A percentile compares a stretch with the other conserved stretches of the same genome.
phyloP scores from a whole-genome alignment of 2,888 invertebrate species.

The Caenorhabditis sulstoni region DNA sequence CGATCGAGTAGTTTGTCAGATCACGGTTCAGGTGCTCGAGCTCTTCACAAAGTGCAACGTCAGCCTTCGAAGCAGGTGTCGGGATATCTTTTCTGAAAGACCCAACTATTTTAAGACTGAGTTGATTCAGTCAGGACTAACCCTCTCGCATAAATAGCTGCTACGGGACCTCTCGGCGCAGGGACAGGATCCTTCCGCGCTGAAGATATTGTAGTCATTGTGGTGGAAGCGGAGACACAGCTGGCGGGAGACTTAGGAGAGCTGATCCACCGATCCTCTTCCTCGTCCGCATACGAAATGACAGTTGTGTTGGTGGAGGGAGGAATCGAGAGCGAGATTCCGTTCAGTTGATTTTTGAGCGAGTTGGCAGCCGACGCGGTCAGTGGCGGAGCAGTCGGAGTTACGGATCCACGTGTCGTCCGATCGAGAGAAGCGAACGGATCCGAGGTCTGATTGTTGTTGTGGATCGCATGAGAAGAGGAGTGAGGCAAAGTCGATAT shows the following conservation, averaged over 20 bases:
- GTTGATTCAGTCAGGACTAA: constrained; percentile 1
- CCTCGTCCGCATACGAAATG: constrained; percentile 27
- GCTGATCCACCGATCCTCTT: constrained; percentile 17
- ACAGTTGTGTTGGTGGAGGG: background rate
- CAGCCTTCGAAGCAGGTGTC: constrained; percentile 31
- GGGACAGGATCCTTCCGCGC: constrained; percentile 29
- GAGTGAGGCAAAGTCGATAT: constrained; percentile 20
- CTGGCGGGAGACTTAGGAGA: constrained; percentile 27
- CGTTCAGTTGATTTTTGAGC: constrained; percentile 45
- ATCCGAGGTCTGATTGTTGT: constrained; percentile 4
- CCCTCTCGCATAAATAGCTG: constrained; percentile 61
- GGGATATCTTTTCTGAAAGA: constrained; percentile 51
- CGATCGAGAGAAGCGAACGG: constrained; percentile 41
- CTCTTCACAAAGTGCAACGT: constrained; percentile 54
- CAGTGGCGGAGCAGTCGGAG: constrained; percentile 70
- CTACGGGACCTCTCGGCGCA: constrained; percentile 55
- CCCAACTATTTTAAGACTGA: background rate
- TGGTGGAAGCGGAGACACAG: constrained; percentile 34
- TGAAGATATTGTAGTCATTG: constrained; percentile 32
- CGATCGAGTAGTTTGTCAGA: constrained; percentile 68
- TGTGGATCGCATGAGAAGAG: background rate
- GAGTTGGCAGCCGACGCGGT: constrained; percentile 61
- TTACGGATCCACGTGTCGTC: constrained; percentile 47
- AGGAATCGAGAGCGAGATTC: constrained; percentile 33
- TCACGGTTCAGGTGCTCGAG: constrained; percentile 66